Conservation (phyloP, 2,113 vertebrate species). For the Solenodon paradoxus region DNA sequence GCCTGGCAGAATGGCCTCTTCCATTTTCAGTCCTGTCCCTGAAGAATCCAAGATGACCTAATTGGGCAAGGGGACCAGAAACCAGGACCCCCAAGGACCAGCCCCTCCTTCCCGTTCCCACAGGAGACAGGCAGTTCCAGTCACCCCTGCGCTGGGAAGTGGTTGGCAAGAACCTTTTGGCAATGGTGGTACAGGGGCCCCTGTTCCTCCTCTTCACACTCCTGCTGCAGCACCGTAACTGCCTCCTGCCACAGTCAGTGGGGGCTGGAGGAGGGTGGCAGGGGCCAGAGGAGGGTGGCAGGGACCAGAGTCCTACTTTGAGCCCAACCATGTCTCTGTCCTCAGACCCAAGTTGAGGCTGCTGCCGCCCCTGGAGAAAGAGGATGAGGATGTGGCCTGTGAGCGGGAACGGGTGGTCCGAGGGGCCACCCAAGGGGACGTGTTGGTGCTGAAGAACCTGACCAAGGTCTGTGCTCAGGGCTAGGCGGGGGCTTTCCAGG, state of each 20-base stretch:
- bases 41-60: not conserved
- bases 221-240: constrained; percentile 89
- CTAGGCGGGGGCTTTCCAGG: not conserved
- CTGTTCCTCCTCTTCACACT: constrained; percentile 93
- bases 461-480: constrained; percentile 86
- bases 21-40: not conserved
- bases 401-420: constrained; percentile 88
- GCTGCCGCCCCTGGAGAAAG: constrained; percentile 83
- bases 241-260: constrained; percentile 86
- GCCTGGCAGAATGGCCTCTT: not conserved
- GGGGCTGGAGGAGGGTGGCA: not conserved
- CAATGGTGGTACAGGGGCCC: constrained; percentile 91
- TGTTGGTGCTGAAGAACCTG: constrained; percentile 90
- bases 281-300: not conserved
- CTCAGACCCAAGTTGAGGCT: constrained; percentile 81
- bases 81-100: not conserved
- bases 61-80: not conserved
- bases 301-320: not conserved
- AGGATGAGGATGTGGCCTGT: constrained; percentile 90
- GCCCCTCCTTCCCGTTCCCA: not conserved
- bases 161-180: constrained; percentile 93
- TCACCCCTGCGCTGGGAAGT: constrained; percentile 94
- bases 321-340: not conserved
- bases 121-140: constrained; percentile 90
- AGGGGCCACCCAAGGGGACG: constrained; percentile 81